phyloP scores from a whole-genome alignment of 2,888 invertebrate genomes.

The Drepanosiphum platanoidis region DNA sequence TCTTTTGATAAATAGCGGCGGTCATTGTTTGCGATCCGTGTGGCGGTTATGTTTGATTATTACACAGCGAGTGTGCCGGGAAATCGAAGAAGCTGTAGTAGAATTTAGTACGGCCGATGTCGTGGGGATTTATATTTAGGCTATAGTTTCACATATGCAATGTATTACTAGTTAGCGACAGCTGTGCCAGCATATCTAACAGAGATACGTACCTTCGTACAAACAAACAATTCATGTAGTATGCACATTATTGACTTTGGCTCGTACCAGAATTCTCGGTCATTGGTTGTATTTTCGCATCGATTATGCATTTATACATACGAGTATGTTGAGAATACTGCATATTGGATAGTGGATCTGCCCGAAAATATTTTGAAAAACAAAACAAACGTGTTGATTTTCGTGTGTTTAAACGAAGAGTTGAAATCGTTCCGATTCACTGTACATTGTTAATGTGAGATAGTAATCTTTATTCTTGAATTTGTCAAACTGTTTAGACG shows the following conservation, averaged over 20 bases:
- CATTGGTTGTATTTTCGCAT: slow-evolving; percentile 4
- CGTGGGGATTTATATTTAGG: slow-evolving; percentile 47
- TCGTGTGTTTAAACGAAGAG: too few relatives aligned
- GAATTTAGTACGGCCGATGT: not conserved
- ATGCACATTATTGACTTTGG: not conserved
- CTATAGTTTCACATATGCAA: not conserved
- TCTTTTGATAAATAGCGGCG: too few relatives aligned
- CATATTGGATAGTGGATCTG: not conserved
- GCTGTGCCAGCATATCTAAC: slow-evolving; percentile 13
- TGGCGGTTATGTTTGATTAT: too few relatives aligned
- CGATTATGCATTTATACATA: not conserved
- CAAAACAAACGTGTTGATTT: not conserved
- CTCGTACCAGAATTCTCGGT: not conserved
- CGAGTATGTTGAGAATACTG: too few relatives aligned
- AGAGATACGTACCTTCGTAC: not conserved
- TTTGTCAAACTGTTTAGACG: too few relatives aligned
- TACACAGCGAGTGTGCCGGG: too few relatives aligned
- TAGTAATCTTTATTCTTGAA: too few relatives aligned
- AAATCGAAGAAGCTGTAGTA: not conserved
- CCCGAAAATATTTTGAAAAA: not conserved
- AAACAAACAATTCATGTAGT: not conserved
- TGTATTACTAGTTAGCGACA: not conserved
- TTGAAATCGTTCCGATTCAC: too few relatives aligned
- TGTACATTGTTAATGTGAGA: not conserved
- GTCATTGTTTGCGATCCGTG: too few relatives aligned